phyloP scores from a whole-genome alignment of 2,888 invertebrate species.

The Drosophila borealis region DNA sequence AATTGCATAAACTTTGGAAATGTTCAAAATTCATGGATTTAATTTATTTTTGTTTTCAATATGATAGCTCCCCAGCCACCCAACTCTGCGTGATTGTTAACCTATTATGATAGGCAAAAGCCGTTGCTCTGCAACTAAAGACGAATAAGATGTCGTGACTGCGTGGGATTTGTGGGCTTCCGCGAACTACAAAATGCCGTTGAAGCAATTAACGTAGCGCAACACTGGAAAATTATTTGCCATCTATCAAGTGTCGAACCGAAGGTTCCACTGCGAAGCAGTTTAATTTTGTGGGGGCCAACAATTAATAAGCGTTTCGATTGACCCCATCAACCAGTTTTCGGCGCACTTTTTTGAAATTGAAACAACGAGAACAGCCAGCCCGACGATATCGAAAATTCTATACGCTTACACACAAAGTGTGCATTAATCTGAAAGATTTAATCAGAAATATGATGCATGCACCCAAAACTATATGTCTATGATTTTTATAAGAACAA shows the following conservation, averaged over 20 bases:
- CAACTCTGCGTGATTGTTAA: not conserved
- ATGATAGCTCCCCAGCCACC: not conserved
- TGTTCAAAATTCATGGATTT: not conserved
- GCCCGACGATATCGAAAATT: too few relatives aligned
- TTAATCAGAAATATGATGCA: too few relatives aligned
- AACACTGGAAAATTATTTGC: constrained; percentile 46
- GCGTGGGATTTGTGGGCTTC: constrained; percentile 38
- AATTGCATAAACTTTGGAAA: constrained; percentile 5
- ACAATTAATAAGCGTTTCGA: constrained; percentile 56
- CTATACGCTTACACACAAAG: too few relatives aligned
- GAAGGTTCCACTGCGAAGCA: constrained; percentile 53
- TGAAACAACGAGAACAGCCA: constrained; percentile 8
- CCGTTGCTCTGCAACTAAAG: not conserved
- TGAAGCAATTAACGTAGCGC: constrained; percentile 42
- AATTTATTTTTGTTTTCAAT: constrained; percentile 12
- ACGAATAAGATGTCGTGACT: constrained; percentile 43
- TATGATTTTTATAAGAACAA: too few relatives aligned
- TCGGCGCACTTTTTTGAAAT: constrained; percentile 34
- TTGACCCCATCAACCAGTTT: constrained; percentile 36
- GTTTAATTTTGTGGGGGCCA: constrained; percentile 24
- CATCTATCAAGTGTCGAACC: constrained; percentile 67
- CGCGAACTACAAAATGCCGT: constrained; percentile 22
- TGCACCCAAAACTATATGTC: too few relatives aligned
- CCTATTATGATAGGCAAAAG: not conserved
- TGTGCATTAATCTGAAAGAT: too few relatives aligned